A percentile compares a stretch with the other conserved stretches of the same genome.
These are phyloP conservation scores for Thunnus albacares DNA, from an alignment of 2,797 vertebrate genomes.

Conservation along the genomic window DNA sequence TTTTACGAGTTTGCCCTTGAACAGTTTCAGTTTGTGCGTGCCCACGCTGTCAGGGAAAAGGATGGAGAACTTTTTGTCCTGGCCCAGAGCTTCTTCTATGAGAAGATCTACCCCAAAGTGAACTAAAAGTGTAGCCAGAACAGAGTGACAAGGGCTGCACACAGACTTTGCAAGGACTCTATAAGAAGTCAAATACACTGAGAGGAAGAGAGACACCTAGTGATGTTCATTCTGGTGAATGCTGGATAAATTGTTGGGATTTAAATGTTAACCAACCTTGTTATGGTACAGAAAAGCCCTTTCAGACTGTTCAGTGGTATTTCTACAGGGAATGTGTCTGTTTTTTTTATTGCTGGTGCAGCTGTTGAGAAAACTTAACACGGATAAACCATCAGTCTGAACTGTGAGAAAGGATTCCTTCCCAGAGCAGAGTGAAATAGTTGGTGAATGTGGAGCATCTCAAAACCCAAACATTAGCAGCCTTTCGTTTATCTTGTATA, in stretches of 20 bases:
- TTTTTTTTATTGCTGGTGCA: slow-evolving; percentile 39
- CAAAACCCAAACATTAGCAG: slow-evolving; percentile 33
- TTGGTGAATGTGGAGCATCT: slow-evolving; percentile 8
- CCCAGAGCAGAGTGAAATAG: background rate
- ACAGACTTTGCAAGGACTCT: slow-evolving; percentile 16
- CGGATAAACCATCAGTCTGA: slow-evolving; percentile 23
- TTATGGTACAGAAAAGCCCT: slow-evolving; percentile 18
- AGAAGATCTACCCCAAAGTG: slow-evolving; percentile 98
- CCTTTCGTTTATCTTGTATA: background rate
- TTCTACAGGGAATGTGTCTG: slow-evolving; percentile 29
- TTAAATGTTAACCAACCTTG: slow-evolving; percentile 1
- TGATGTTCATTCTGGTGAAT: background rate
- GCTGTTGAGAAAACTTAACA: slow-evolving; percentile 37
- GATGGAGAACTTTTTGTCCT: slow-evolving; percentile 94
- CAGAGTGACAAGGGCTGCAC: background rate
- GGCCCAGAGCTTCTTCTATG: slow-evolving; percentile 95
- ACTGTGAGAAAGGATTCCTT: slow-evolving; percentile 26
- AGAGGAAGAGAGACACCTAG: slow-evolving; percentile 15
- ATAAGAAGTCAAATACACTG: slow-evolving; percentile 55
- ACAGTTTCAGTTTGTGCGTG: slow-evolving; percentile 96
- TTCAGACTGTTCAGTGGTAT: slow-evolving; percentile 18
- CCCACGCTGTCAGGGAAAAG: slow-evolving; percentile 95
- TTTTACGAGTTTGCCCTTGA: slow-evolving; percentile 98
- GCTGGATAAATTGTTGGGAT: slow-evolving; percentile 17
- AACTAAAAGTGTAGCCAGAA: slow-evolving; percentile 78